Evolutionary conservation across 1,140 invertebrate species (phyloP).

Genomic region (Musca vetustissima): DNA sequence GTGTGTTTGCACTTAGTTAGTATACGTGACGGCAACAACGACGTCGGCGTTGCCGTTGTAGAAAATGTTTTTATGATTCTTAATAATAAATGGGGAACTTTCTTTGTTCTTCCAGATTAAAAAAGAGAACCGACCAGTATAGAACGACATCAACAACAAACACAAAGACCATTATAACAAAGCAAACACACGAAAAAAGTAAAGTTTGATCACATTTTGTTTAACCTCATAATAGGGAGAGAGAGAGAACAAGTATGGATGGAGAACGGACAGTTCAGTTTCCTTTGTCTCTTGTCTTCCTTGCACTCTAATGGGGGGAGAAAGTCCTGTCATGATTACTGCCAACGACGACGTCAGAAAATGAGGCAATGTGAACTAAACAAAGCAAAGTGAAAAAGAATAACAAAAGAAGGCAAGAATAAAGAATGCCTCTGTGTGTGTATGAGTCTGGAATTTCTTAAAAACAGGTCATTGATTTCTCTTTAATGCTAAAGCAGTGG

Average conservation of each 20-base stretch:
- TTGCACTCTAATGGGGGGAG: too few species aligned
- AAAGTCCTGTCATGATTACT: too few species aligned
- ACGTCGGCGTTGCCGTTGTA: too few species aligned
- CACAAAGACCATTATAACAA: not conserved
- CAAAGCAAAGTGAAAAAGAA: too few species aligned
- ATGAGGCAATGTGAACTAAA: too few species aligned
- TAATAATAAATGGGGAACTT: conserved; percentile 5
- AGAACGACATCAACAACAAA: not conserved
- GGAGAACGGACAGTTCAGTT: not conserved
- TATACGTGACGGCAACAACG: not conserved
- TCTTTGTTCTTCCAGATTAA: conserved; percentile 20
- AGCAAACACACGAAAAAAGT: not conserved
- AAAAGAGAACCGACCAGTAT: not conserved
- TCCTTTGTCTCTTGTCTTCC: not conserved
- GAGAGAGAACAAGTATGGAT: not conserved
- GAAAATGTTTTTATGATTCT: too few species aligned
- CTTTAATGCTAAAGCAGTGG: not conserved
- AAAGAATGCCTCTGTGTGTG: not conserved
- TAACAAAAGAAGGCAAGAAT: too few species aligned
- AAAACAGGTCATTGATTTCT: conserved; percentile 21
- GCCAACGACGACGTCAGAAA: too few species aligned
- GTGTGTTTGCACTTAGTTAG: not conserved
- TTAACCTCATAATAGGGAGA: too few species aligned
- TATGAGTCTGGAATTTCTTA: not conserved
- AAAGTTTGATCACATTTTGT: not conserved